phyloP scores from a whole-genome alignment of 2,797 vertebrate genomes.

The Gymnothorax reevesii region DNA sequence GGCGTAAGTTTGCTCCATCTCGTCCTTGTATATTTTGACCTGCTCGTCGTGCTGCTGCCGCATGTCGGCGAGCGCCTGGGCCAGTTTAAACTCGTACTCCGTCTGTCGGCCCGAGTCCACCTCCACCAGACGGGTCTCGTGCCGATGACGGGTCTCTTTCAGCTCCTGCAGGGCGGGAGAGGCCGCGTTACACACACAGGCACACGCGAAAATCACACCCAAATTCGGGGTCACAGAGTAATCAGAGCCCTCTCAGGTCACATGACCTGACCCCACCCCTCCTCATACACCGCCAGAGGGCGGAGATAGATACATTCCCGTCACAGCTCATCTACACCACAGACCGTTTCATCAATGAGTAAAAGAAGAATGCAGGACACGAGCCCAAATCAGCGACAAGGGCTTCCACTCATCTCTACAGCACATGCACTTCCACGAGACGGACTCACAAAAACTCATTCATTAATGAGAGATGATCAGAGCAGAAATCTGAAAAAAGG shows the following conservation, averaged over 20 bases:
- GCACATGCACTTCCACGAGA: not conserved
- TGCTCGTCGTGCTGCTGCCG: conserved; percentile 82
- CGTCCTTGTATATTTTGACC: conserved; percentile 81
- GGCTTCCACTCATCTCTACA: not conserved
- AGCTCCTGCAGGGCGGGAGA: conserved; percentile 74
- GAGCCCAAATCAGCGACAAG: not conserved
- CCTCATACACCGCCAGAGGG: not conserved
- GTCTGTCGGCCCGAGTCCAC: conserved; percentile 80
- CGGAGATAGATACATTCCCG: not conserved
- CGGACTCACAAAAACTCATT: not conserved
- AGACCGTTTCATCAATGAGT: too few species aligned
- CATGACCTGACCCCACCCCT: not conserved
- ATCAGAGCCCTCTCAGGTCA: not conserved
- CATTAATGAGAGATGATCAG: not conserved
- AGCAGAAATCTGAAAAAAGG: too few species aligned
- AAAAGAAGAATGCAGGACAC: not conserved
- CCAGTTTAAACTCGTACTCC: conserved; percentile 84
- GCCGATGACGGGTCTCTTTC: conserved; percentile 79
- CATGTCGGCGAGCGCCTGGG: conserved; percentile 80
- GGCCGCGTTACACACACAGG: too few species aligned
- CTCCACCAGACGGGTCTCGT: conserved; percentile 78
- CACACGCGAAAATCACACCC: not conserved
- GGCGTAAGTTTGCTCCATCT: conserved; percentile 80
- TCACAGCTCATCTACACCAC: not conserved
- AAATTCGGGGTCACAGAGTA: not conserved